phyloP scores from a whole-genome alignment of 2,113 vertebrate species.

The Nasalis larvatus region DNA sequence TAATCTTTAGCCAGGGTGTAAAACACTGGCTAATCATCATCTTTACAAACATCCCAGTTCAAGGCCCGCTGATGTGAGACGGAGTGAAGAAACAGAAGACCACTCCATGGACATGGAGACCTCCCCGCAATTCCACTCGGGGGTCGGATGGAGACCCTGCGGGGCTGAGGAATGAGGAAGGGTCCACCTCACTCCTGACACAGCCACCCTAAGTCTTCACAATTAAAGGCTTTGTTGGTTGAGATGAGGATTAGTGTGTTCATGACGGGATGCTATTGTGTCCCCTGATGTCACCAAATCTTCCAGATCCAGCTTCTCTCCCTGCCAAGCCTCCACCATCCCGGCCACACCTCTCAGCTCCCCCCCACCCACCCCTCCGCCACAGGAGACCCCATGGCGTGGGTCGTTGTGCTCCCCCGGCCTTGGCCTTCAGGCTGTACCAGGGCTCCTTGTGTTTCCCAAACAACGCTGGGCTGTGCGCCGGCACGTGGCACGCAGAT shows the following conservation, averaged over 20 bases:
- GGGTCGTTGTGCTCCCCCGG: fast-evolving
- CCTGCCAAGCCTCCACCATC: neutral
- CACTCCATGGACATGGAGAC: neutral
- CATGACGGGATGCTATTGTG: neutral
- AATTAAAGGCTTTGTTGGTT: neutral
- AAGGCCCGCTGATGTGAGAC: neutral
- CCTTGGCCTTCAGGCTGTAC: neutral
- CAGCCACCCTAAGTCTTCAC: too few relatives aligned
- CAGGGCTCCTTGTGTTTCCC: constrained; percentile 36
- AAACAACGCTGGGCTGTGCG: constrained; percentile 37
- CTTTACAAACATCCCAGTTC: too few relatives aligned
- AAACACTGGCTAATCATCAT: neutral
- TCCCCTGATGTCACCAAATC: neutral
- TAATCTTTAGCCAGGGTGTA: too few relatives aligned
- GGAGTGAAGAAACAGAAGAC: neutral
- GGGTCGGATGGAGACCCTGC: fast-evolving
- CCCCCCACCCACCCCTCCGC: too few relatives aligned
- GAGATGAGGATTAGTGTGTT: neutral
- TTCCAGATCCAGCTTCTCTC: neutral
- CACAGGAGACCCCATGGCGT: fast-evolving
- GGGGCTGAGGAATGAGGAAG: neutral
- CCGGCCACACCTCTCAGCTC: neutral
- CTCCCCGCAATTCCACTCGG: neutral
- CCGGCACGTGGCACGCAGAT: neutral
- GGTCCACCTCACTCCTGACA: neutral